Base-by-base conservation (phyloP, 2,797 vertebrate species). In the Acipenser oxyrinchus region DNA sequence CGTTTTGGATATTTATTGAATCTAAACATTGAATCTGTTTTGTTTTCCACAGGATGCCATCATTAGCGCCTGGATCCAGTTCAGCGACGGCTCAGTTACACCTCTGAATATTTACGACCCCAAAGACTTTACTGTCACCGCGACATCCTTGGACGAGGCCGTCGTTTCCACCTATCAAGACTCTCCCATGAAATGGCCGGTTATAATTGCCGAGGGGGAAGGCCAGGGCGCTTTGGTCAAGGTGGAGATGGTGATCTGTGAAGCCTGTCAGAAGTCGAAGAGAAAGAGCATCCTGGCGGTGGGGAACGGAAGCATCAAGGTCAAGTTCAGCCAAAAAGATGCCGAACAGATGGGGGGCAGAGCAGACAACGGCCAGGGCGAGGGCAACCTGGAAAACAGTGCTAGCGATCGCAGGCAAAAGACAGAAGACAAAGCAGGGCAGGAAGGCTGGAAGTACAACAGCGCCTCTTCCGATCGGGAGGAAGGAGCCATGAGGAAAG, bases 211-310 rank as follows among this genome's bases (percentile, higher is more conserved):
- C 0, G 94, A 97, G 77, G 91, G 92, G 0, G 92, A 99, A 6
- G 95, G 96, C 10, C 93, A 96, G 72, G 97, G 97, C 6, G 77
- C 89, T 0, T 81, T 99, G 66, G 86, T 99, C 18, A 93, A 92
- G 49, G 86, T 96, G 0, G 95, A 98, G 77, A 91, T 99, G 93
- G 87, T 93, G 59, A 98, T 99, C 77, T 94, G 96, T 0, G 95
- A 97, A 66, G 87, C 89, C 0, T 98, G 96, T 68, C 96, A 98
- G 87, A 98, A 98, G 75, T 95, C 93, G 12, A 97, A 98, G 80
- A 81, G 97, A 70, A 98, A 97, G 82, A 98, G 95, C 6, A 84
- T 95, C 2, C 85, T 98, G 64, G 94, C 93, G 0, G 86, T 90
- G 8, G 96, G 96, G 1, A 85, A 90, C 6, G 96, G 94, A 12